Conservation (phyloP, 2,113 vertebrate genomes). For the Leiothrix lutea region DNA sequence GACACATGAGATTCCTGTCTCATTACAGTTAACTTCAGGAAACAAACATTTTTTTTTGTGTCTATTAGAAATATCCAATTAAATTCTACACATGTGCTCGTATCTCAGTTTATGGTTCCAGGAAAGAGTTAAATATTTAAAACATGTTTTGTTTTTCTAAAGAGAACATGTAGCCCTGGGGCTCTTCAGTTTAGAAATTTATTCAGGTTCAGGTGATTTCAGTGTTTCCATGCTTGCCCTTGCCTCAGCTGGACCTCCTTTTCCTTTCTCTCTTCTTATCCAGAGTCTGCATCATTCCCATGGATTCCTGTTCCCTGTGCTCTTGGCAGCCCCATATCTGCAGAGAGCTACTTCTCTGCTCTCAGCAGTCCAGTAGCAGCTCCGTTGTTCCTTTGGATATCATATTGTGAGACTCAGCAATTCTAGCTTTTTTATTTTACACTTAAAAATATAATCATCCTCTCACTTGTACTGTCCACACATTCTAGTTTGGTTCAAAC, state of each 20-base stretch:
- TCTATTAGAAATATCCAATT: not conserved
- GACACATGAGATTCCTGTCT: not conserved
- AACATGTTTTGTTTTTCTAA: not conserved
- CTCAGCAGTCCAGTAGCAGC: not conserved
- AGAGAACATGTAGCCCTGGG: not conserved
- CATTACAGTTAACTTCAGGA: not conserved
- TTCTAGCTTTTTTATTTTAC: not conserved
- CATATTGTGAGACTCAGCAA: not conserved
- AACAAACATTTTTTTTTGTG: not conserved
- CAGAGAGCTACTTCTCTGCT: not conserved
- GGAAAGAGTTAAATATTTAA: not conserved
- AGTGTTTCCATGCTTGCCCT: fast-evolving
- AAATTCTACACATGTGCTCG: not conserved
- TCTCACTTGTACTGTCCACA: not conserved
- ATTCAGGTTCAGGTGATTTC: not conserved
- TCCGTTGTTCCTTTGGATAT: not conserved
- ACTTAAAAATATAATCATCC: constrained; percentile 1
- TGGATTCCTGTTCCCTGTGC: not conserved
- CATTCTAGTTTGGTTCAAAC: not conserved
- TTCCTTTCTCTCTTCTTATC: not conserved
- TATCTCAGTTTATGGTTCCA: not conserved
- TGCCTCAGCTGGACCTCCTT: not conserved
- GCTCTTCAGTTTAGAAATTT: not conserved
- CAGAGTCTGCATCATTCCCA: not conserved
- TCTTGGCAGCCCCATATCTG: not conserved